Conservation (phyloP, 2,888 invertebrate genomes). For the Acleris emargana region DNA sequence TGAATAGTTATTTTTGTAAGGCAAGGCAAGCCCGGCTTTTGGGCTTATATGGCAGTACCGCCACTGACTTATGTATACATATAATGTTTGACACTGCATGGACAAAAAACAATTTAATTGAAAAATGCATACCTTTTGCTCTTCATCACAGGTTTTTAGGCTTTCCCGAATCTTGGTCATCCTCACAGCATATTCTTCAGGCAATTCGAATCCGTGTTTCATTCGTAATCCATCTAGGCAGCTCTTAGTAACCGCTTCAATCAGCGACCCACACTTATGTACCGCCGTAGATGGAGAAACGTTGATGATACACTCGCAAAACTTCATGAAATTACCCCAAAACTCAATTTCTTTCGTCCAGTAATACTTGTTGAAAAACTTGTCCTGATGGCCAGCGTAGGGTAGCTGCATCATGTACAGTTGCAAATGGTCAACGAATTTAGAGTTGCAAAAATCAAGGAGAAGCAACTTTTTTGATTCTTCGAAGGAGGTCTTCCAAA, state of each 20-base stretch:
- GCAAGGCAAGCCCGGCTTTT: too few species aligned
- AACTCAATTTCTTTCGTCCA: conserved; percentile 64
- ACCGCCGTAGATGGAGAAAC: conserved; percentile 63
- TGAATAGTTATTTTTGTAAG: too few species aligned
- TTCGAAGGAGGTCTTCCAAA: conserved; percentile 61
- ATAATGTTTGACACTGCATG: too few species aligned
- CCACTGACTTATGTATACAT: too few species aligned
- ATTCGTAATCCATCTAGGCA: conserved; percentile 58
- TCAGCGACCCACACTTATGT: conserved; percentile 60
- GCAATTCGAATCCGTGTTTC: conserved; percentile 52
- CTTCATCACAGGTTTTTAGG: conserved; percentile 50
- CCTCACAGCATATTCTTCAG: conserved; percentile 48
- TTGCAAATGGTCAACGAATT: conserved; percentile 56
- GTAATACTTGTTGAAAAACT: conserved; percentile 53
- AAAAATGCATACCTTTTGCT: conserved; percentile 20
- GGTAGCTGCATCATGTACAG: conserved; percentile 67
- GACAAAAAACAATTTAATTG: too few species aligned
- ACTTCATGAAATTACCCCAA: conserved; percentile 63
- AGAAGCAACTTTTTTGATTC: conserved; percentile 61
- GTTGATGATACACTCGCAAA: conserved; percentile 63
- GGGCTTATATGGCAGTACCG: too few species aligned
- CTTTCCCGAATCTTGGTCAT: conserved; percentile 52
- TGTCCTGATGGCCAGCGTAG: conserved; percentile 44
- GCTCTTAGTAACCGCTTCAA: conserved; percentile 55
- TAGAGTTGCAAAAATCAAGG: conserved; percentile 64